Evolutionary conservation across 2,113 vertebrate genomes (phyloP), one percentile per base, ranked within the genome.

Genomic region (Myiozetetes cayanensis): DNA sequence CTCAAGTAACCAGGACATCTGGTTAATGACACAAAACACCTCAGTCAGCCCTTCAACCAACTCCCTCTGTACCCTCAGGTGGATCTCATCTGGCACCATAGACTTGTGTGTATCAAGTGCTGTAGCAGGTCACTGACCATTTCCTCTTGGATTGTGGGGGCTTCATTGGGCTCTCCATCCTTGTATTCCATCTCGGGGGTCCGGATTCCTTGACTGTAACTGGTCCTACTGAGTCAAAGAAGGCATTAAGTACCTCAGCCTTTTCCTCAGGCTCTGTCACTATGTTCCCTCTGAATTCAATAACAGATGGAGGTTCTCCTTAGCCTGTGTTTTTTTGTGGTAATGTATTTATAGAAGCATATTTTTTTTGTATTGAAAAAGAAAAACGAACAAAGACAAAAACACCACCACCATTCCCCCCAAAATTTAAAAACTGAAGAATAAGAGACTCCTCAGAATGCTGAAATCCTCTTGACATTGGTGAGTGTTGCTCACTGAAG

Each of bases 321-420:
- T 37, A 86, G 4, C 4, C 21, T 3, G 59, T 76, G 90, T 94
- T 55, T 50, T 94, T 55, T 50, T 7, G 73, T 61, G 4, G 27
- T 80, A 56, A 70, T 55, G 5, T 30, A 56, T 47, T 72, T 50
- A 63, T 39, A 28, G 24, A 41, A 86, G 39, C 1, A 52, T 47
- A 18, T 39, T 65, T 56, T 25, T 56, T 22, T 25, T 47, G 4
- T 65, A 61, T 39, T 66, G 4, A 3, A 44, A 67, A 66, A 31
- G 41, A 41, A 23, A 41, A 55, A 37, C 37, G 14, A 14, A 14
- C 3, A 23, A 13, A 39, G 6, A 20, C 8, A 68, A 24, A 47
- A 10, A 8, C 21, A n/a, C 6, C 5, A n/a, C 35, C 9, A 35
- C 1, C 3, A 3, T 15, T 22, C 6, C 17, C 4, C 39, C 16